A percentile compares a stretch with the other conserved stretches of the same genome.
phyloP scores from a whole-genome alignment of 2,797 vertebrate genomes.

The Calcarius lapponicus region DNA sequence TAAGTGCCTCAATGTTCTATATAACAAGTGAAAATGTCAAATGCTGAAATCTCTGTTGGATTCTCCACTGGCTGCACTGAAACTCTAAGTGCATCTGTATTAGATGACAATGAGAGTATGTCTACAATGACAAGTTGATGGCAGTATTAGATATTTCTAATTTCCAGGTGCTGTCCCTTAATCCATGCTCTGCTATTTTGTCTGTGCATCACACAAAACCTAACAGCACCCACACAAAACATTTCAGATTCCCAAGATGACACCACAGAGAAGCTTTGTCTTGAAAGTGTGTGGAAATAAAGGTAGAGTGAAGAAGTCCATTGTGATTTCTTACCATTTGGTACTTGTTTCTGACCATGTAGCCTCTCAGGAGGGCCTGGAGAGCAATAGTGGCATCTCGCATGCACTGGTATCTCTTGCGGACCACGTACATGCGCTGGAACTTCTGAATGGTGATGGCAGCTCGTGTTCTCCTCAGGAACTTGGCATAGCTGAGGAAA shows the following conservation, averaged over 20 bases:
- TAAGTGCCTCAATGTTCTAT: background rate
- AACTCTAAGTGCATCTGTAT: background rate
- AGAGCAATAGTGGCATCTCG: constrained; percentile 85
- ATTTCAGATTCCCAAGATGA: background rate
- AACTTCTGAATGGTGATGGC: constrained; percentile 91
- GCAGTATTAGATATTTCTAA: background rate
- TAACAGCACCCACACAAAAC: background rate
- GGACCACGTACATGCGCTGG: constrained; percentile 89
- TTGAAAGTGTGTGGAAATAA: background rate
- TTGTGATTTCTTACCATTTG: constrained; percentile 79
- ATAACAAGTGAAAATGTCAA: background rate
- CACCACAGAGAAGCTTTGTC: background rate
- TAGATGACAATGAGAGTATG: background rate
- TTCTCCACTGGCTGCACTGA: background rate
- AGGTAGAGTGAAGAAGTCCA: background rate
- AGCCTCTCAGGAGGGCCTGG: constrained; percentile 91
- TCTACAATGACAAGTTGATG: background rate
- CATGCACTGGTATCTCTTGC: constrained; percentile 82
- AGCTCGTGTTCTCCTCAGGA: constrained; percentile 89
- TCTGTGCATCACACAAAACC: background rate
- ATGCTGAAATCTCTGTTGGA: background rate
- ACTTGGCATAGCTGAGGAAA: constrained; percentile 84
- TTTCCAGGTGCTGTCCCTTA: background rate
- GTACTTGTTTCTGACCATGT: constrained; percentile 89
- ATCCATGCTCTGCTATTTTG: background rate